Evolutionary conservation across 2,797 vertebrate genomes (phyloP).

Genomic region (Emys orbicularis): DNA sequence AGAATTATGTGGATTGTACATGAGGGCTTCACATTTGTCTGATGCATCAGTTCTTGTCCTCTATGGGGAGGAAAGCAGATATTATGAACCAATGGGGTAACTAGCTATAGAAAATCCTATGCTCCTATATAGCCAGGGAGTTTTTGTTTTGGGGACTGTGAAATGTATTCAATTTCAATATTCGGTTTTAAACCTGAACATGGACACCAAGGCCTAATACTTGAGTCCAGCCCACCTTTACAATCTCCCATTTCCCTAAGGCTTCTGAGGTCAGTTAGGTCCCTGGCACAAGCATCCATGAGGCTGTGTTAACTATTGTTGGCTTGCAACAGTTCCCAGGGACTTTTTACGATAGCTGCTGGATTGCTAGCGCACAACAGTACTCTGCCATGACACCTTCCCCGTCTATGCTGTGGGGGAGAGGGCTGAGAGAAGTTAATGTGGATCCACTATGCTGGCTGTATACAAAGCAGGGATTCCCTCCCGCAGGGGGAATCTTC

Average conservation of each 20-base stretch:
- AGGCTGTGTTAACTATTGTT: not conserved
- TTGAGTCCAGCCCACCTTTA: not conserved
- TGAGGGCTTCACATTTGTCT: not conserved
- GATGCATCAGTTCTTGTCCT: not conserved
- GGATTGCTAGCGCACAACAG: not conserved
- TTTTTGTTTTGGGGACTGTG: not conserved
- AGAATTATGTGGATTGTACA: not conserved
- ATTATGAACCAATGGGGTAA: not conserved
- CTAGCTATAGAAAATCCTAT: not conserved
- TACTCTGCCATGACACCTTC: not conserved
- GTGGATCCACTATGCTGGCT: too few relatives aligned
- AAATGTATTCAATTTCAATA: not conserved
- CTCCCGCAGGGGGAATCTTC: rapidly evolving
- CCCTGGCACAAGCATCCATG: not conserved
- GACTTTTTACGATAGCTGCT: not conserved
- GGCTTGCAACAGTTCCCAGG: not conserved
- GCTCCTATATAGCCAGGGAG: not conserved
- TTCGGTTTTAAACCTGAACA: not conserved
- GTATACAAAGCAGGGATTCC: not conserved
- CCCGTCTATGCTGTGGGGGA: not conserved
- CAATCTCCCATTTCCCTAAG: not conserved
- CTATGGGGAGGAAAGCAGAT: not conserved
- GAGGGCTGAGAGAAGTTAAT: not conserved
- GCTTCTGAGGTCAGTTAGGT: not conserved
- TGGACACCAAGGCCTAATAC: not conserved